These are phyloP conservation scores for Diglossa cyanea DNA, from an alignment of 2,797 vertebrate species.

Conservation along the genomic window DNA sequence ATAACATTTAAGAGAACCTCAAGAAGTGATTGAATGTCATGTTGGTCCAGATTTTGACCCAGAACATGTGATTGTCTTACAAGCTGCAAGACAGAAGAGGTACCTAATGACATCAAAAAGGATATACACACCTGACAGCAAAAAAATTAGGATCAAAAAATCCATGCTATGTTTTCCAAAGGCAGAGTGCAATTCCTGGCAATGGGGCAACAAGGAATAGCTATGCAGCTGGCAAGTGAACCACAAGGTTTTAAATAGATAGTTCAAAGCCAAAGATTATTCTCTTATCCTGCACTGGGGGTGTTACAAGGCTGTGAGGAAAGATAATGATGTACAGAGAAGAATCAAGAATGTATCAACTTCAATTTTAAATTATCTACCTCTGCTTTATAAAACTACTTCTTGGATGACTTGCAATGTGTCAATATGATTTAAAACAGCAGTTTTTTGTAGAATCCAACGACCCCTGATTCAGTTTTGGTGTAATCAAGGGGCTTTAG, in stretches of 20 bases:
- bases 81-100: not conserved
- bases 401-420: not conserved
- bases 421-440: not conserved
- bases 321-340: not conserved
- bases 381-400: not conserved
- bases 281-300: not conserved
- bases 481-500: not conserved
- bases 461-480: not conserved
- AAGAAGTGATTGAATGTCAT: not conserved
- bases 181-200: not conserved
- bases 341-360: not conserved
- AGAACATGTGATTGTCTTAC: rapidly evolving
- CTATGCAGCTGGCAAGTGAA: not conserved
- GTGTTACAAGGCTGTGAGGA: not conserved
- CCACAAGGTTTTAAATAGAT: conserved; percentile 40
- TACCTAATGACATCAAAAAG: not conserved
- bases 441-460: not conserved
- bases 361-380: not conserved
- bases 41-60: not conserved
- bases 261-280: conserved; percentile 47
- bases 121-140: not conserved
- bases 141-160: not conserved
- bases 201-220: not conserved
- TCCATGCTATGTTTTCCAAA: not conserved
- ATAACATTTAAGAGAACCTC: not conserved